phyloP scores from a whole-genome alignment of 2,888 invertebrate genomes.

The Cataglyphis livida region DNA sequence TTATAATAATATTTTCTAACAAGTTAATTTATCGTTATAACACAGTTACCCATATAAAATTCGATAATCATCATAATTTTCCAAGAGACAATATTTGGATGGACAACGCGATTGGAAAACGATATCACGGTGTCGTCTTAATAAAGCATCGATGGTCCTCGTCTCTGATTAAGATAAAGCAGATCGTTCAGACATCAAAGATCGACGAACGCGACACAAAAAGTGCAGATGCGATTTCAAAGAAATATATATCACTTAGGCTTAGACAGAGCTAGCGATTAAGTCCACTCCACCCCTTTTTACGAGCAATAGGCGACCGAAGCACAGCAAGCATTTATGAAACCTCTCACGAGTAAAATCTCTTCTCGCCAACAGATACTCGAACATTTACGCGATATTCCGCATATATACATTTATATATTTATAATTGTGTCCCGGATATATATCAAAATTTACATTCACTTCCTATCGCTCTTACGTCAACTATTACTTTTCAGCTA shows the following conservation, averaged over 20 bases:
- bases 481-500: constrained; percentile 22
- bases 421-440: constrained; percentile 52
- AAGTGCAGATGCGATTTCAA: constrained; percentile 75
- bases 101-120: constrained; percentile 14
- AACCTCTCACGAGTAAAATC: constrained; percentile 77
- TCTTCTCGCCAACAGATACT: constrained; percentile 68
- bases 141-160: constrained; percentile 9
- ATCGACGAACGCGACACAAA: constrained; percentile 23
- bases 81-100: not conserved
- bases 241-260: constrained; percentile 74
- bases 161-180: constrained; percentile 35
- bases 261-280: constrained; percentile 78
- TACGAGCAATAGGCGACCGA: constrained; percentile 81
- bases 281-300: constrained; percentile 77
- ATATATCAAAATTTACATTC: constrained; percentile 47
- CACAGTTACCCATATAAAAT: not conserved
- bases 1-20: not conserved
- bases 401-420: constrained; percentile 52
- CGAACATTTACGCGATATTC: constrained; percentile 60
- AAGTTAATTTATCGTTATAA: not conserved
- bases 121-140: not conserved
- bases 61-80: not conserved
- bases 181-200: not conserved
- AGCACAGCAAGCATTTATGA: constrained; percentile 81
- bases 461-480: constrained; percentile 59